These are phyloP conservation scores for Drosophila paulistorum DNA, from an alignment of 1,140 invertebrate genomes.

Conservation along the genomic window DNA sequence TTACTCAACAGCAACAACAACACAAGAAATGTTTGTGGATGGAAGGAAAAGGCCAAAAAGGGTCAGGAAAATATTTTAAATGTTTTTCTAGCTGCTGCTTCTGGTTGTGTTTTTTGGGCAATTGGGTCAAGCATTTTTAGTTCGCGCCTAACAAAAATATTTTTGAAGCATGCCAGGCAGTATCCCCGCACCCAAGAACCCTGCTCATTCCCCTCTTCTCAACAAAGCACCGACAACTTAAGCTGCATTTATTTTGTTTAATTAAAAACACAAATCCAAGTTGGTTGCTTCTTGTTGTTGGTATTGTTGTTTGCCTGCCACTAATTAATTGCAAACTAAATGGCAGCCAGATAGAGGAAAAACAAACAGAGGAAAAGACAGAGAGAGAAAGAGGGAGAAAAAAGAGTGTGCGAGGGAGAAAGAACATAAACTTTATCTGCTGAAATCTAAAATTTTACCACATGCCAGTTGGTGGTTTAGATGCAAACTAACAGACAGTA, in stretches of 20 bases:
- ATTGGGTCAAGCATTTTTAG: constrained; percentile 79
- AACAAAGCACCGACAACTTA: constrained; percentile 13
- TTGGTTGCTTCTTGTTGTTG: constrained; percentile 24
- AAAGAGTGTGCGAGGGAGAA: background rate
- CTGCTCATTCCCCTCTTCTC: constrained; percentile 2
- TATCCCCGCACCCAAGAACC: background rate
- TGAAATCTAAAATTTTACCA: constrained; percentile 24
- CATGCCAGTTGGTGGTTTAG: constrained; percentile 5
- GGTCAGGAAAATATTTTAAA: constrained; percentile 57
- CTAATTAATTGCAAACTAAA: constrained; percentile 79
- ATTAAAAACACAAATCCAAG: constrained; percentile 74
- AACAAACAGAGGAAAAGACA: background rate
- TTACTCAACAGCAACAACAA: constrained; percentile 40
- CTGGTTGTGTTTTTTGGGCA: constrained; percentile 41
- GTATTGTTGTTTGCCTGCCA: constrained; percentile 41
- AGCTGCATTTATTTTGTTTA: constrained; percentile 74
- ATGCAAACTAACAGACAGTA: background rate
- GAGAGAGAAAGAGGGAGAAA: background rate
- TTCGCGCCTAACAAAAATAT: constrained; percentile 68
- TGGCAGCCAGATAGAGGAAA: constrained; percentile 36
- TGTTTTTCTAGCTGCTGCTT: constrained; percentile 45
- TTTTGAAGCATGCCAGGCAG: constrained; percentile 22
- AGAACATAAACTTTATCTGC: constrained; percentile 16
- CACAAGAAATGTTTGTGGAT: background rate
- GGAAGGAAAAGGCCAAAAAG: constrained; percentile 2